A percentile compares a stretch with the other conserved stretches of the same genome.
phyloP scores from a whole-genome alignment of 2,113 vertebrate genomes.

The Ovis canadensis region DNA sequence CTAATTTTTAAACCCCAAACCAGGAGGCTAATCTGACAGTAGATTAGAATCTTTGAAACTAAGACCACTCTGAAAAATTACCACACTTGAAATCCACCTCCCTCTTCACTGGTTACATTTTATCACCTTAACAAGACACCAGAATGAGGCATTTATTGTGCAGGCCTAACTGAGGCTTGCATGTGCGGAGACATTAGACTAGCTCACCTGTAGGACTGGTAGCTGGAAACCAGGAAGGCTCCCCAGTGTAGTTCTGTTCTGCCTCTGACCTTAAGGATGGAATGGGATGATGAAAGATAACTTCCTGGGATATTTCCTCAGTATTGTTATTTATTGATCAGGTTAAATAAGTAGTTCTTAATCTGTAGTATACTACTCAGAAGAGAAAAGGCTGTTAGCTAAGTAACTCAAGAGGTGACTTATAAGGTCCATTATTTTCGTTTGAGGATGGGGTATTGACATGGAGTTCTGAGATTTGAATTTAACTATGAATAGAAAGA shows the following conservation, averaged over 20 bases:
- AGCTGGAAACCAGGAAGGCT: constrained; percentile 49
- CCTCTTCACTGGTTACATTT: not conserved
- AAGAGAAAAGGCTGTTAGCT: not conserved
- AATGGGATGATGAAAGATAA: constrained; percentile 21
- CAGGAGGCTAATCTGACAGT: not conserved
- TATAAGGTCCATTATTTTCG: not conserved
- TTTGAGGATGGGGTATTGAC: not conserved
- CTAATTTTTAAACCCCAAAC: constrained; percentile 29
- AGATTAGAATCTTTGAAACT: constrained; percentile 6
- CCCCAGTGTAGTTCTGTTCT: not conserved
- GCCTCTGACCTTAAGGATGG: constrained; percentile 54
- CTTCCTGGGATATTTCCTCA: not conserved
- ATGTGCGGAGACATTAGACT: not conserved
- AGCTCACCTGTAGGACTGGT: constrained; percentile 61
- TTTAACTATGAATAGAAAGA: constrained; percentile 18
- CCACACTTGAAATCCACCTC: not conserved
- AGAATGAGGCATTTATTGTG: not conserved
- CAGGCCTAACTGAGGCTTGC: not conserved
- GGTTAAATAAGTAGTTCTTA: not conserved
- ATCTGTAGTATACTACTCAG: not conserved
- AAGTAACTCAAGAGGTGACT: not conserved
- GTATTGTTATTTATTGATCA: not conserved
- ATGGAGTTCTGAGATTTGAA: constrained; percentile 5
- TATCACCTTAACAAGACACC: not conserved
- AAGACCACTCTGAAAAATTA: constrained; percentile 25